phyloP scores from a whole-genome alignment of 2,888 invertebrate species.

The Cybosia mesomella region DNA sequence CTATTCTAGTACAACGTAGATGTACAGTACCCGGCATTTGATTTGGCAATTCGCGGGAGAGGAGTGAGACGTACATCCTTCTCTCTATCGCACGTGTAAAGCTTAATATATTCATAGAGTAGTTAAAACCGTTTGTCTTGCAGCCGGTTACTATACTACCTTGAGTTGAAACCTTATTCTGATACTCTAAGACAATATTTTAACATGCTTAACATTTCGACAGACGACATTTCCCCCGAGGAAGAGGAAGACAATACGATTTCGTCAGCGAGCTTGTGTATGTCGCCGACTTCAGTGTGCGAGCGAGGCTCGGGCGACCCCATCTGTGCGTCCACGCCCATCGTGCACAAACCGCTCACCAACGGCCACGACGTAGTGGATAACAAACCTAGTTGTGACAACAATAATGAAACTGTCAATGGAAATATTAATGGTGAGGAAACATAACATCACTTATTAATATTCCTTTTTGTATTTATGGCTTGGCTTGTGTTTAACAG shows the following conservation, averaged over 20 bases:
- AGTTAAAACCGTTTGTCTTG: neutral
- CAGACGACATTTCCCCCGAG: slow-evolving; percentile 74
- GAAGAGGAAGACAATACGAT: slow-evolving; percentile 75
- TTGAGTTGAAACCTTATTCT: neutral
- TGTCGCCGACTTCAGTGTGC: slow-evolving; percentile 66
- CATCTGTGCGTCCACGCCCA: slow-evolving; percentile 57
- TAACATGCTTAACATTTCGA: slow-evolving; percentile 17
- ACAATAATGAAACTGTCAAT: slow-evolving; percentile 67
- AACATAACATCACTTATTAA: neutral
- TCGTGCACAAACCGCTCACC: slow-evolving; percentile 50
- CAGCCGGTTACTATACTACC: neutral
- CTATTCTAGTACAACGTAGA: neutral
- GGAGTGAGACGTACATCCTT: neutral
- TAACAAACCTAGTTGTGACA: slow-evolving; percentile 52
- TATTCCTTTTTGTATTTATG: neutral
- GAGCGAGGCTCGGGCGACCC: slow-evolving; percentile 65
- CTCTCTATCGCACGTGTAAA: neutral
- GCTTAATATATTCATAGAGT: neutral
- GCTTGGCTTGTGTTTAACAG: too few relatives aligned
- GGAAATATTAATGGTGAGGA: slow-evolving; percentile 70
- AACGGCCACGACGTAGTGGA: slow-evolving; percentile 67
- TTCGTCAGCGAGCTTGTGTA: slow-evolving; percentile 78
- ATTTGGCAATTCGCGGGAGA: neutral
- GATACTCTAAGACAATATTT: neutral
- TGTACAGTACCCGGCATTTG: neutral